Evolutionary conservation across 2,797 vertebrate species (phyloP), one percentile per base, ranked within the genome.

Genomic region (Rallus crepitans): DNA sequence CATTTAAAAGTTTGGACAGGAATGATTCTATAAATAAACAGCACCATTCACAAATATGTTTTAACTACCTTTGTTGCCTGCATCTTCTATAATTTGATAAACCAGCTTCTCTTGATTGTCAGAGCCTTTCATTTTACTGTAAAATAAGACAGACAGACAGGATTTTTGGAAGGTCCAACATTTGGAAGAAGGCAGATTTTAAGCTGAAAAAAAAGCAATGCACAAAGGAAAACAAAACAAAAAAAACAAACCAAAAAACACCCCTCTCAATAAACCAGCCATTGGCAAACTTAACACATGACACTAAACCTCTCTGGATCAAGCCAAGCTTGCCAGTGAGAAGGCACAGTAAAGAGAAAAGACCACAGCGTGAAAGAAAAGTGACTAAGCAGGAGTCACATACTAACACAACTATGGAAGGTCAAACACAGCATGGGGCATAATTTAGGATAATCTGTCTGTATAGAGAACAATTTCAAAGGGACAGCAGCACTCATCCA

Each of bases 51-150:
- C 7, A 57, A 18, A 39, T 6, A 28, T 14, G 45, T 52, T 52
- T 19, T 61, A 81, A 53, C 25, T 97, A 99, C 99, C 99, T 99
- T 99, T 99, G 97, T 99, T 99, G 94, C 99, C 99, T 53, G 99
- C 99, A 30, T 99, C 99, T 93, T 99, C 99, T 88, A 99, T 99
- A 95, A 99, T 98, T 97, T 99, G 99, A 96, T 99, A 99, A 12
- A 99, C 99, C 79, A 99, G 98, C 84, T 99, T 99, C 98, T 99
- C 99, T 97, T 99, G 99, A 94, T 99, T 99, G 97, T 99, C 99
- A 9, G 99, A 99, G 42, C 99, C 99, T 91, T 99, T 99, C 98
- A 99, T 99, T 98, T 99, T 99, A 98, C 99, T 99, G 96, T 27
- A 91, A 96, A 92, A 86, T 28, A 93, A 63, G 31, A 79, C 18